phyloP scores from a whole-genome alignment of 2,888 invertebrate genomes.

The Xestia ashworthii region DNA sequence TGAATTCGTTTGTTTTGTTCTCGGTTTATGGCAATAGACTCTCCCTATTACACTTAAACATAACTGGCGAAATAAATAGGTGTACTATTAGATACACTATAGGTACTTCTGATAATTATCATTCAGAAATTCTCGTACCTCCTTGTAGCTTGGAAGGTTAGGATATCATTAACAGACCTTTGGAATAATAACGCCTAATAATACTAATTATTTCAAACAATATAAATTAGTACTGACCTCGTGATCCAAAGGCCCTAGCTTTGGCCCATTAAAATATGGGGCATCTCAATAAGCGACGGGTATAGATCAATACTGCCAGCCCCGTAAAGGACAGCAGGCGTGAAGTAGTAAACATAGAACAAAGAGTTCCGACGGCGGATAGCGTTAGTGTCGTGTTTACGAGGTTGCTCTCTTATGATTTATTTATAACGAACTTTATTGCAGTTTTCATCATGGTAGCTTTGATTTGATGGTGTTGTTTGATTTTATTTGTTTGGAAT shows the following conservation, averaged over 20 bases:
- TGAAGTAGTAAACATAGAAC: constrained; percentile 47
- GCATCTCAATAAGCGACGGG: constrained; percentile 15
- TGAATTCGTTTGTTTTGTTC: no score
- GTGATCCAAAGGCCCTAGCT: background rate
- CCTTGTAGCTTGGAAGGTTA: background rate
- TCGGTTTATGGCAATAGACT: no score
- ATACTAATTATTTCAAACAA: constrained; percentile 1
- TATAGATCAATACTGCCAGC: background rate
- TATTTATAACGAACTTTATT: constrained; percentile 34
- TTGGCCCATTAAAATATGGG: background rate
- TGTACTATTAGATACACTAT: no score
- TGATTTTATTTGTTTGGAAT: constrained; percentile 7
- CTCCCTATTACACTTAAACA: no score
- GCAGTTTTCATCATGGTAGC: constrained; percentile 19
- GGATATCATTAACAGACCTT: background rate
- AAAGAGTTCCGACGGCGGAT: constrained; percentile 41
- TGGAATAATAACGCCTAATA: background rate
- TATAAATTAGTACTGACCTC: background rate
- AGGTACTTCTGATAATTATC: no score
- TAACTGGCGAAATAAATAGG: no score
- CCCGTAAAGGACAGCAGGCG: constrained; percentile 8
- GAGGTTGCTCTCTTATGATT: constrained; percentile 38
- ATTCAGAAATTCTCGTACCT: background rate
- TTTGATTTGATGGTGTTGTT: constrained; percentile 17
- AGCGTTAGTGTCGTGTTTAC: constrained; percentile 38